A percentile compares a stretch with the other conserved stretches of the same genome.
Conservation (phyloP, 1,140 invertebrate genomes). For the Ditylenchus dipsaci region DNA sequence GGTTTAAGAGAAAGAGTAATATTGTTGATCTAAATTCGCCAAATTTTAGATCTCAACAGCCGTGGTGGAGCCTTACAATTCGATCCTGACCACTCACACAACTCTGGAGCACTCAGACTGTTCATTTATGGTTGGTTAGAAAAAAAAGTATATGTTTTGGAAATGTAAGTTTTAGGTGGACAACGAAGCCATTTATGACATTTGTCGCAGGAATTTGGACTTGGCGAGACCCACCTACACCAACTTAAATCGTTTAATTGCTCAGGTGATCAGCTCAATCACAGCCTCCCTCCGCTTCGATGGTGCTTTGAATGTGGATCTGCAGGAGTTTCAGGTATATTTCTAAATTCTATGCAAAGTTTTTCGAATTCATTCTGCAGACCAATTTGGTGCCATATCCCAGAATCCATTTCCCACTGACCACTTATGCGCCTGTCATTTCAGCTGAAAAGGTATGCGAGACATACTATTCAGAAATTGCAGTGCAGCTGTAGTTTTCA, state of each 20-base stretch:
- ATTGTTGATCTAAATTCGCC: conserved; percentile 14
- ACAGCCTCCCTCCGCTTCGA: conserved; percentile 69
- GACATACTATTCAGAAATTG: too few relatives aligned
- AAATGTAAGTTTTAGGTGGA: conserved; percentile 62
- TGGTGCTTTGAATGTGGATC: conserved; percentile 69
- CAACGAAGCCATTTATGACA: conserved; percentile 76
- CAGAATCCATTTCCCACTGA: conserved; percentile 68
- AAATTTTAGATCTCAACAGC: conserved; percentile 62
- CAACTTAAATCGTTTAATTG: conserved; percentile 66
- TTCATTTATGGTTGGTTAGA: conserved; percentile 72
- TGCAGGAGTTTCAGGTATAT: conserved; percentile 70
- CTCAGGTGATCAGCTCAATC: conserved; percentile 64
- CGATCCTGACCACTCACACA: conserved; percentile 72
- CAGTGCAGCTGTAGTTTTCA: too few relatives aligned
- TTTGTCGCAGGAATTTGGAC: conserved; percentile 68
- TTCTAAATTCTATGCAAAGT: conserved; percentile 50
- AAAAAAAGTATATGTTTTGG: background rate
- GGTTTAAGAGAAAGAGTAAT: background rate
- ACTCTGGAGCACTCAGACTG: conserved; percentile 74
- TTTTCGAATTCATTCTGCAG: conserved; percentile 58
- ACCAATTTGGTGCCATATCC: conserved; percentile 65
- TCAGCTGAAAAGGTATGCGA: conserved; percentile 64
- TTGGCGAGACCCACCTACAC: conserved; percentile 66
- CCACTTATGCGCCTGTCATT: conserved; percentile 58
- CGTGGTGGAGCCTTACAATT: conserved; percentile 65